These are phyloP conservation scores for Sebastes nivosus DNA, from an alignment of 2,797 vertebrate genomes.

Conservation along the genomic window DNA sequence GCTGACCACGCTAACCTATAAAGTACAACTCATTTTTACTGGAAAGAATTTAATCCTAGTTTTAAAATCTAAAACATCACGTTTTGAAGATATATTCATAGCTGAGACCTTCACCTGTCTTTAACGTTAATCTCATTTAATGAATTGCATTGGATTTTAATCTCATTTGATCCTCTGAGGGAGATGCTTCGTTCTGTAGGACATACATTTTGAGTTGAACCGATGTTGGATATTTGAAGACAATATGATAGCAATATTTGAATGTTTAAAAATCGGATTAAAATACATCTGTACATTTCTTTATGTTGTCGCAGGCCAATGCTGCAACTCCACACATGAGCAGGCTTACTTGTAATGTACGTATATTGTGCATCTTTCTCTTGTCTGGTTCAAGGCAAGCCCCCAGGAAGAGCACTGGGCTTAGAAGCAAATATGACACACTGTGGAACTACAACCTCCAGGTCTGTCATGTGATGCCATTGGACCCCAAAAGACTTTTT, in stretches of 20 bases:
- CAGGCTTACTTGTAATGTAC: background rate
- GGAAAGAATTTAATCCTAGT: background rate
- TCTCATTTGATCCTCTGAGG: background rate
- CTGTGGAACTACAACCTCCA: no score
- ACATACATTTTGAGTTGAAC: background rate
- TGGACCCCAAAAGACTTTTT: no score
- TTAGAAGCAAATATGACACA: no score
- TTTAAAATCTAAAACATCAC: background rate
- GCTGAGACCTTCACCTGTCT: background rate
- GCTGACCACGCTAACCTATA: background rate
- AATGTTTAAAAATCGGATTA: background rate
- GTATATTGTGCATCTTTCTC: no score
- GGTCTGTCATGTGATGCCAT: no score
- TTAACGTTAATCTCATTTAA: background rate
- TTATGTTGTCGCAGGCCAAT: background rate
- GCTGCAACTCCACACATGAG: background rate
- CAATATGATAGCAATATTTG: background rate
- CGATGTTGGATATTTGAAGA: background rate
- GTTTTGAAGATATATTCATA: background rate
- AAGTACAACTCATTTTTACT: background rate
- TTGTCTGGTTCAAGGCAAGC: no score
- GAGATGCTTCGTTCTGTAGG: background rate
- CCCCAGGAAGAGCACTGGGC: no score
- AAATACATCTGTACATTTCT: background rate
- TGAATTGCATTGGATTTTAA: background rate